Conservation (phyloP, 1,140 invertebrate genomes). For the Popillia japonica region DNA sequence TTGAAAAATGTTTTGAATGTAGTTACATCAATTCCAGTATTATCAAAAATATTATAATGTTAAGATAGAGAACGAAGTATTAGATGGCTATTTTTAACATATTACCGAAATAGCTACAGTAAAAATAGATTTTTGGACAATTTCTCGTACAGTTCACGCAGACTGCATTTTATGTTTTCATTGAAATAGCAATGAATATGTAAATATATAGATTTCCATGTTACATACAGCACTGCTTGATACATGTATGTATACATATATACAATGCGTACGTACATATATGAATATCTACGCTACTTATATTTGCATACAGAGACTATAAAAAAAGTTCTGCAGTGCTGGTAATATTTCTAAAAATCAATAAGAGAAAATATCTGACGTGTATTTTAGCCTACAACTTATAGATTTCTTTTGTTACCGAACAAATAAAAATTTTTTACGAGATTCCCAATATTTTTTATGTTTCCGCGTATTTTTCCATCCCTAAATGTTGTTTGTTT, state of each 20-base stretch:
- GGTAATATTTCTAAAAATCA: neutral
- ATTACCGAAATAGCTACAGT: neutral
- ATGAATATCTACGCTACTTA: too few species aligned
- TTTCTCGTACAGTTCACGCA: neutral
- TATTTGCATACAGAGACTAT: neutral
- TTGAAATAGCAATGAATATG: slow-evolving; percentile 9
- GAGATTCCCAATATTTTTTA: too few species aligned
- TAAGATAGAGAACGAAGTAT: neutral
- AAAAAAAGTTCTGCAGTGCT: neutral
- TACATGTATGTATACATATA: neutral
- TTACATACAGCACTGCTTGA: neutral
- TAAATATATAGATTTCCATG: neutral
- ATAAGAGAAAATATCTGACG: neutral
- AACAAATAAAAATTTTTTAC: too few species aligned
- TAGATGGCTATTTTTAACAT: neutral
- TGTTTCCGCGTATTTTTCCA: too few species aligned
- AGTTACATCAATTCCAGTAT: neutral
- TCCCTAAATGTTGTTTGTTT: too few species aligned
- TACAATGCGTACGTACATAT: neutral
- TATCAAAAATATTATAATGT: neutral
- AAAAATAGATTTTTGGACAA: slow-evolving; percentile 7
- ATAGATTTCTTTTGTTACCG: neutral
- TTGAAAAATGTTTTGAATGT: neutral
- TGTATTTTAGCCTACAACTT: neutral
- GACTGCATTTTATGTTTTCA: neutral